A percentile compares a stretch with the other conserved stretches of the same genome.
phyloP scores from a whole-genome alignment of 2,113 vertebrate genomes.

The Eleginops maclovinus region DNA sequence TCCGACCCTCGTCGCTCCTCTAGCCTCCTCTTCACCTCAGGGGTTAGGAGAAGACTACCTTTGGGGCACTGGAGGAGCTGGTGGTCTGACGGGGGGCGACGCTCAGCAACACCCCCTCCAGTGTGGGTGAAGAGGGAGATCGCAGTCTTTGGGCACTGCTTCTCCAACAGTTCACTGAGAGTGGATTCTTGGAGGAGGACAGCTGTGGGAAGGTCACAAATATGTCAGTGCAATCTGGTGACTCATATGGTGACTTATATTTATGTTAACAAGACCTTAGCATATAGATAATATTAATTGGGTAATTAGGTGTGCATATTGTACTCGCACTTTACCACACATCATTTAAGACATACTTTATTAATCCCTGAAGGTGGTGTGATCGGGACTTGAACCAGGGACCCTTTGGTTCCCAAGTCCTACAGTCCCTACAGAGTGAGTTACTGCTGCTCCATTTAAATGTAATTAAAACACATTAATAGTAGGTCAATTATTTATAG shows the following conservation, averaged over 20 bases:
- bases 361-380: too few species aligned
- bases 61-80: slow-evolving; percentile 26
- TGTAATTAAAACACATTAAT: too few species aligned
- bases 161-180: slow-evolving; percentile 75
- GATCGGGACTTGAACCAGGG: too few species aligned
- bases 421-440: too few species aligned
- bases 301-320: too few species aligned
- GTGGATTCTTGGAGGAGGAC: slow-evolving; percentile 85
- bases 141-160: slow-evolving; percentile 29
- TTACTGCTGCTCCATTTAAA: too few species aligned
- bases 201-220: slow-evolving; percentile 77
- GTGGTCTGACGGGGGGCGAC: not conserved
- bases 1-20: slow-evolving; percentile 68
- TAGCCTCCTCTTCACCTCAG: slow-evolving; percentile 22
- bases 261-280: not conserved
- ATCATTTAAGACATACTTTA: too few species aligned
- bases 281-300: not conserved
- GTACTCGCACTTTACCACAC: too few species aligned
- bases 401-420: too few species aligned
- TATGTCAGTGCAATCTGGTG: not conserved
- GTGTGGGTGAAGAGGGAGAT: not conserved
- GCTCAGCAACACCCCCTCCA: not conserved
- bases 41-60: slow-evolving; percentile 52
- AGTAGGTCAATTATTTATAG: too few species aligned
- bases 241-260: not conserved